A percentile compares a stretch with the other conserved stretches of the same genome.
These are phyloP conservation scores for Omphaloscelis lunosa DNA, from an alignment of 2,888 invertebrate genomes.

Conservation along the genomic window DNA sequence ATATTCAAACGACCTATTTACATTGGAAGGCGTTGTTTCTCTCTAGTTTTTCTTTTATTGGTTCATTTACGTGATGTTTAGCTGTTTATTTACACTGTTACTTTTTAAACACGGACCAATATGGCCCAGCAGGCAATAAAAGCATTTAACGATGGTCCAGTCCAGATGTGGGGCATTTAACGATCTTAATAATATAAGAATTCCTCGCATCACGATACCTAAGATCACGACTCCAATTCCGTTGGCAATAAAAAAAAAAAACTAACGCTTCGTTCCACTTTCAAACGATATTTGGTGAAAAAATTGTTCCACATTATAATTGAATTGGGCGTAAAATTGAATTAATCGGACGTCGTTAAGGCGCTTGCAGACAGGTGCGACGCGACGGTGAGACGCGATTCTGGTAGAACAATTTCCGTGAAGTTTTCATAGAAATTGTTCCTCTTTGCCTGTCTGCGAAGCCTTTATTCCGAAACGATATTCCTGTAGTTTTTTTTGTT, in stretches of 20 bases:
- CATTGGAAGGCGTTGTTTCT: conserved; percentile 44
- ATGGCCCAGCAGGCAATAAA: conserved; percentile 58
- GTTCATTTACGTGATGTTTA: conserved; percentile 57
- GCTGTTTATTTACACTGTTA: conserved; percentile 62
- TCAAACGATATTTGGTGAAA: conserved; percentile 69
- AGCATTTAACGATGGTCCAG: conserved; percentile 61
- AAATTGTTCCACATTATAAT: conserved; percentile 70
- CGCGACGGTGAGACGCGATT: neutral
- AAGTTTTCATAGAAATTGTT: neutral
- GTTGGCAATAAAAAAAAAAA: conserved; percentile 67
- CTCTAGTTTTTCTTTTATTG: conserved; percentile 53
- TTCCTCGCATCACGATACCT: conserved; percentile 63
- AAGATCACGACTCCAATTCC: conserved; percentile 69
- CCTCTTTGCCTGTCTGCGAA: neutral
- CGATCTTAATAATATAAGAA: conserved; percentile 64
- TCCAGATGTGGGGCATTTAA: conserved; percentile 64
- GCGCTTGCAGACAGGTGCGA: neutral
- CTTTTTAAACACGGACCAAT: conserved; percentile 54
- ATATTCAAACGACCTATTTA: conserved; percentile 49
- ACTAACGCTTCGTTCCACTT: conserved; percentile 66
- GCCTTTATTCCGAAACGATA: conserved; percentile 33
- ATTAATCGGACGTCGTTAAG: conserved; percentile 56
- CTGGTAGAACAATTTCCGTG: neutral
- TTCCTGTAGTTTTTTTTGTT: conserved; percentile 14
- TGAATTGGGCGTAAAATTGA: conserved; percentile 78